Conservation (phyloP, 2,797 vertebrate species). For the Apodemus agrarius region DNA sequence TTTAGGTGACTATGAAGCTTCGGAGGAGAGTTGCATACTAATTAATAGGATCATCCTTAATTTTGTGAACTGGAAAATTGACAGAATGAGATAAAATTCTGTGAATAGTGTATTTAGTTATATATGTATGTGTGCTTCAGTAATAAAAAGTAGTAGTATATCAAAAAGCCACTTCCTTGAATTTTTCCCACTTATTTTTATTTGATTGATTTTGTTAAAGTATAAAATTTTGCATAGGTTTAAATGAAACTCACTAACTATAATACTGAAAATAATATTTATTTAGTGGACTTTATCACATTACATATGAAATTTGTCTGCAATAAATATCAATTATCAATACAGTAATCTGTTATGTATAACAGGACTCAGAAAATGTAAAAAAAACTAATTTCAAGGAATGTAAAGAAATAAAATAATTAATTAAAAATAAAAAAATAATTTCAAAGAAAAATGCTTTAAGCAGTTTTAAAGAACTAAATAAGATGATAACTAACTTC, state of each 20-base stretch:
- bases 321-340: background rate
- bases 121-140: no score
- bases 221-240: conserved; percentile 3
- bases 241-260: background rate
- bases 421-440: background rate
- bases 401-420: background rate
- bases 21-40: no score
- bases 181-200: conserved; percentile 23
- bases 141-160: no score
- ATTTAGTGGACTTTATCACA: background rate
- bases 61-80: no score
- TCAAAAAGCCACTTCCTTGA: background rate
- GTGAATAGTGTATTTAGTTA: no score
- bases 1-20: no score
- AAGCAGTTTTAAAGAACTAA: background rate
- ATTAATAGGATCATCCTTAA: no score
- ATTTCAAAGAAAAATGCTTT: background rate
- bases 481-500: background rate
- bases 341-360: background rate
- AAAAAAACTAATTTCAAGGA: background rate
- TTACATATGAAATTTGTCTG: background rate
- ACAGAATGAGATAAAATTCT: no score
- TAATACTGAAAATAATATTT: background rate
- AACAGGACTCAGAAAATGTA: conserved; percentile 1
- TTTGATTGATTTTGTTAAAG: background rate